These are phyloP conservation scores for Pelusios castaneus DNA, from an alignment of 2,113 vertebrate genomes.

Conservation along the genomic window DNA sequence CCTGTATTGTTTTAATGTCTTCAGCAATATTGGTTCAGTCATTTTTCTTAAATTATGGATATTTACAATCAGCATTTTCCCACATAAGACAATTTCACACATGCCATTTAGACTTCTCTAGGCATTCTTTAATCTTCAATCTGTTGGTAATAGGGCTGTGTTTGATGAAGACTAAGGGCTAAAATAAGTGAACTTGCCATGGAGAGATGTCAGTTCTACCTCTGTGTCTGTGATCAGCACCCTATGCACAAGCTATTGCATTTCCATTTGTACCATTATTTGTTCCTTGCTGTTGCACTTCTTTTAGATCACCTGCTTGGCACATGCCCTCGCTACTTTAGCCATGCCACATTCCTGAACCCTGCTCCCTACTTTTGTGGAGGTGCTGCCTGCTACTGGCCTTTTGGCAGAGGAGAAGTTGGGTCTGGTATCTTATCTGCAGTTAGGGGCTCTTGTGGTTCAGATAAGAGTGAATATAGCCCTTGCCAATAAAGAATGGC, in stretches of 20 bases:
- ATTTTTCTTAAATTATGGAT: not conserved
- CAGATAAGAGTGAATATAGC: not conserved
- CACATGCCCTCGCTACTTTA: not conserved
- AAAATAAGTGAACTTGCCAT: not conserved
- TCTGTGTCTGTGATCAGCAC: not conserved
- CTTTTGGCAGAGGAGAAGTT: not conserved
- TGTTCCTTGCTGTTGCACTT: not conserved
- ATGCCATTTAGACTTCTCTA: not conserved
- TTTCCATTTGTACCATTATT: not conserved
- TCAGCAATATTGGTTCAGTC: not conserved
- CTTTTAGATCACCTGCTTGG: not conserved
- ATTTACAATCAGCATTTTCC: not conserved
- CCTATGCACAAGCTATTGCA: not conserved
- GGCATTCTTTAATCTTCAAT: not conserved
- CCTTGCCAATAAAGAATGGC: not conserved
- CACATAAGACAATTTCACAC: not conserved
- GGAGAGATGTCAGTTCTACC: not conserved
- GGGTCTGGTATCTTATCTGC: not conserved
- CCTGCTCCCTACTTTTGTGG: not conserved
- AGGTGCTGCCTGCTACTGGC: not conserved
- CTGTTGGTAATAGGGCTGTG: not conserved
- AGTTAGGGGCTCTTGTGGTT: not conserved
- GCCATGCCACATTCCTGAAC: not conserved
- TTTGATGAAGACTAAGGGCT: not conserved
- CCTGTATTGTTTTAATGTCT: not conserved